Evolutionary conservation across 2,888 invertebrate genomes (phyloP).

Genomic region (Platypus cylindrus): DNA sequence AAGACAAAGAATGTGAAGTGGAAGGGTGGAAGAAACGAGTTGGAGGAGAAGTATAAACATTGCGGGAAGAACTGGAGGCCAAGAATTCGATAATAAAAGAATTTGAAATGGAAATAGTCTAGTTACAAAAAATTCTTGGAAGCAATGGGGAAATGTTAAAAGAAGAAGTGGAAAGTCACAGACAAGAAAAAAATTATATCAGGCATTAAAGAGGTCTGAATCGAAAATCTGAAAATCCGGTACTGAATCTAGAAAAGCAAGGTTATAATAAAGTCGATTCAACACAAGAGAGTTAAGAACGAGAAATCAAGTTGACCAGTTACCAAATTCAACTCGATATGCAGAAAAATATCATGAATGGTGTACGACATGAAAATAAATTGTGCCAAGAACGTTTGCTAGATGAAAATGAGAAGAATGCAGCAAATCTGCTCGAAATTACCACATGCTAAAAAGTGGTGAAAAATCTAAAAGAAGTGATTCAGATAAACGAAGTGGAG

Average conservation of each 20-base stretch:
- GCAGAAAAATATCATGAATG: conserved; percentile 44
- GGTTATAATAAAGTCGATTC: conserved; percentile 71
- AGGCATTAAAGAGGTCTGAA: conserved; percentile 55
- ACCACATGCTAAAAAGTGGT: conserved; percentile 39
- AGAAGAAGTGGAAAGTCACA: conserved; percentile 46
- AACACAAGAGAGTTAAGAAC: conserved; percentile 49
- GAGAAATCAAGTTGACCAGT: conserved; percentile 38
- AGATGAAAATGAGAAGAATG: conserved; percentile 44
- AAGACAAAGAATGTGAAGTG: conserved; percentile 27
- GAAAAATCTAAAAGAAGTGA: conserved; percentile 36
- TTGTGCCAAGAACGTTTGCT: conserved; percentile 53
- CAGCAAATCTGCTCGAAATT: conserved; percentile 34
- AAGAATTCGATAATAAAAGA: conserved; percentile 35
- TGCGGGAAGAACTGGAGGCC: conserved; percentile 36
- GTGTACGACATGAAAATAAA: conserved; percentile 52
- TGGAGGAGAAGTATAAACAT: conserved; percentile 31
- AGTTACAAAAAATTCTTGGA: conserved; percentile 35
- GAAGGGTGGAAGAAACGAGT: conserved; percentile 36
- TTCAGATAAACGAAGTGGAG: conserved; percentile 38
- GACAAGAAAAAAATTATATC: conserved; percentile 49
- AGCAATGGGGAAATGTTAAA: conserved; percentile 39
- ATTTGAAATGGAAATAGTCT: conserved; percentile 34
- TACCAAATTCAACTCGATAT: conserved; percentile 50
- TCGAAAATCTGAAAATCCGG: conserved; percentile 73
- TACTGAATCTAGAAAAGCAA: conserved; percentile 80